A percentile compares a stretch with the other conserved stretches of the same genome.
Conservation (phyloP, 2,888 invertebrate genomes). For the Resseliella maxima region DNA sequence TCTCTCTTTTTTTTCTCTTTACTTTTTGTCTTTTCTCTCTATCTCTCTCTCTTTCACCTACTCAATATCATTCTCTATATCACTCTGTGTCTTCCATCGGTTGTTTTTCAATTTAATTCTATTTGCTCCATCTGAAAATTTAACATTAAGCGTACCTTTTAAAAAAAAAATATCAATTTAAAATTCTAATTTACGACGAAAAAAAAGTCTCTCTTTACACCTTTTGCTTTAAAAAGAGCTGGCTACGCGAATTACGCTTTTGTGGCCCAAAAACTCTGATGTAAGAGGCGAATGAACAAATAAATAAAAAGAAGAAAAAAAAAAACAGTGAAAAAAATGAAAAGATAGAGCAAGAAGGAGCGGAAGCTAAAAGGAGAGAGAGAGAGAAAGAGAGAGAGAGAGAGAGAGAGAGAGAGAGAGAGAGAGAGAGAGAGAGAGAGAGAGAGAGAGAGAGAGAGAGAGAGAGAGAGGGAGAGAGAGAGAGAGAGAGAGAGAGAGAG, state of each 20-base stretch:
- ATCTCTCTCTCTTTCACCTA: neutral
- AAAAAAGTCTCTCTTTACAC: conserved; percentile 39
- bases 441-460: too few relatives aligned
- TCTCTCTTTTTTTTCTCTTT: neutral
- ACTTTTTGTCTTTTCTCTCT: neutral
- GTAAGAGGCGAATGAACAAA: neutral
- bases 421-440: too few relatives aligned
- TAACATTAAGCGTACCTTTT: neutral
- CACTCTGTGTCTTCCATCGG: neutral
- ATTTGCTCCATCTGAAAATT: conserved; percentile 13
- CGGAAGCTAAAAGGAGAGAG: too few relatives aligned
- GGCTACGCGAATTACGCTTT: neutral
- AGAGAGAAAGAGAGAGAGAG: too few relatives aligned
- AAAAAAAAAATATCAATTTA: conserved; percentile 30
- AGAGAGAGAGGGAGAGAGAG: too few relatives aligned
- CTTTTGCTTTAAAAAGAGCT: neutral
- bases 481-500: too few relatives aligned
- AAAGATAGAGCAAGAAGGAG: neutral
- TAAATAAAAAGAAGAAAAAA: neutral
- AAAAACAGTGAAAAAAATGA: neutral
- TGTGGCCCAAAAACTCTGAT: neutral
- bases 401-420: too few relatives aligned
- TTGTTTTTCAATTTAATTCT: conserved; percentile 29
- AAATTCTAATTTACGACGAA: conserved; percentile 42
- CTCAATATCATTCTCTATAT: neutral